Conservation (phyloP, 1,140 invertebrate species). For the Habropoda laboriosa region DNA sequence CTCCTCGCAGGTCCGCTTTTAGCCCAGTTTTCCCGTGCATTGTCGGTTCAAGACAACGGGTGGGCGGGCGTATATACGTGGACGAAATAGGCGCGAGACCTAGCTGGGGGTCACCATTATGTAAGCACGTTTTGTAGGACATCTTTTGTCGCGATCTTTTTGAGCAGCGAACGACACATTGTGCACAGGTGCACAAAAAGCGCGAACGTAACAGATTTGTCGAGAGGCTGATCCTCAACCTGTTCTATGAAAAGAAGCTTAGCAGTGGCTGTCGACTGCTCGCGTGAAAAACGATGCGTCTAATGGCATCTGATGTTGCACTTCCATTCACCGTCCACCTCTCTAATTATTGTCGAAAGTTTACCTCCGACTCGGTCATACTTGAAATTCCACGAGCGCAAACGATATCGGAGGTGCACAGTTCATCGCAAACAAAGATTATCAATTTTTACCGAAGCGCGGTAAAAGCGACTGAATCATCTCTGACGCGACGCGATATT, state of each 20-base stretch:
- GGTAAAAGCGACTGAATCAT: no score
- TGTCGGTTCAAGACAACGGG: conserved; percentile 19
- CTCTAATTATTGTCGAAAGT: not conserved
- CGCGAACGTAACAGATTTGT: conserved; percentile 35
- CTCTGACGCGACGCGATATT: no score
- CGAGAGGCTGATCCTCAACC: not conserved
- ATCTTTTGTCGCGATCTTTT: conserved; percentile 47
- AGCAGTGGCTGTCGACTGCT: not conserved
- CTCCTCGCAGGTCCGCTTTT: no score
- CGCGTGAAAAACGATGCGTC: not conserved
- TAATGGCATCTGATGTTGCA: conserved; percentile 8
- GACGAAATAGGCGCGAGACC: conserved; percentile 3
- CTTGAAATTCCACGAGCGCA: not conserved
- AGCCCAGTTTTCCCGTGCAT: conserved; percentile 2
- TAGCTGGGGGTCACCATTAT: not conserved
- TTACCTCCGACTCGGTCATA: not conserved
- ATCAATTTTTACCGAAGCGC: no score
- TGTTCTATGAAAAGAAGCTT: conserved; percentile 2
- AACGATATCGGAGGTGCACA: not conserved
- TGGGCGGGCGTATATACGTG: not conserved
- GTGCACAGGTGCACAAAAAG: conserved; percentile 31
- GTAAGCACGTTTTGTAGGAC: conserved; percentile 26
- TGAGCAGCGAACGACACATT: conserved; percentile 36
- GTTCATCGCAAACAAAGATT: not conserved
- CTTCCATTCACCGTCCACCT: no score